Evolutionary conservation across 1,140 invertebrate species (phyloP), one percentile per base, ranked within the genome.

Genomic region (Choristoneura fumiferana): DNA sequence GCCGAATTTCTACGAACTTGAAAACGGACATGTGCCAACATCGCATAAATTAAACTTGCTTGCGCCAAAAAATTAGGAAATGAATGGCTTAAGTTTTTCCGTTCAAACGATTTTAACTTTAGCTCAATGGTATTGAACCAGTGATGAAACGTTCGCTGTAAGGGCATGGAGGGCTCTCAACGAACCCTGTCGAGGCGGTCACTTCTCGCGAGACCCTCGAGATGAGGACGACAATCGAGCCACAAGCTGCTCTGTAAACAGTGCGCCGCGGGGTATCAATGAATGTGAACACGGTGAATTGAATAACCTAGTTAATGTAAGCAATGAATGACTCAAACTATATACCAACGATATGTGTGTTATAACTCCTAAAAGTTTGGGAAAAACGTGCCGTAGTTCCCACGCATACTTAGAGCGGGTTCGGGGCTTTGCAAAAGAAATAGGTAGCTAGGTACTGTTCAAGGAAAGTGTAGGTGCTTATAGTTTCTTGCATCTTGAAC

Each of bases 181-280:
- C 18, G 40, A 15, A 15, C 22, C 22, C 18, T 49, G 18, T 49
- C 18, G 43, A 49, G 40, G 40, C 43, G 43, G 43, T 49, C 43
- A 49, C 18, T 29, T 29, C 22, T 49, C 43, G 43, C 12, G 18
- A 29, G 43, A 49, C 18, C 17, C 40, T 45, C 40, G 8, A 45
- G 40, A 45, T 15, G 17, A 29, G 40, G 18, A 45, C 40, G 18
- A 45, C 40, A 45, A 29, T 49, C 43, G 43, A 49, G 43, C 22
- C 15, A 22, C 18, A 8, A 33, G 43, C 43, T 18, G 18, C 43
- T 29, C 18, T 33, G 43, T 49, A 49, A 49, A 49, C 22, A 49
- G n/a, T 15, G n/a, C 4, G 15, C n/a, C 43, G 22, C 43, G 22
- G n/a, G n/a, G n/a, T 12, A n/a, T 12, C 10, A 33, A 49, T 49